Percentiles rank a stretch among this genome's conserved stretches.
Conservation (phyloP, 2,888 invertebrate genomes). For the Nephrotoma guestfalica region DNA sequence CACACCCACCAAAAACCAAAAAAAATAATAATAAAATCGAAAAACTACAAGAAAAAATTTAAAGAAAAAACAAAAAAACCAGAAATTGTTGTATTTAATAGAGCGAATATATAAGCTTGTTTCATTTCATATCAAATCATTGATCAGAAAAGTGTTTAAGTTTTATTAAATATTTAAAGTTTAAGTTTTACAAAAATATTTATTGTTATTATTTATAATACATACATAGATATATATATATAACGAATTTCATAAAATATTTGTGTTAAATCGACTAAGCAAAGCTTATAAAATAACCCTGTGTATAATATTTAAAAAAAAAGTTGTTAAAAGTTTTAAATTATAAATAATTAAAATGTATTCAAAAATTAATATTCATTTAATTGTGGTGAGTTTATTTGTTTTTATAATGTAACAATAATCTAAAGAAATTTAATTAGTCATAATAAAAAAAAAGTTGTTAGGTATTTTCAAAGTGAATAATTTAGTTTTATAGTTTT, state of each 20-base stretch:
- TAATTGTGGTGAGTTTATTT: neutral
- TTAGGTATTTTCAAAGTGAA: neutral
- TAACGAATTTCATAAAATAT: neutral
- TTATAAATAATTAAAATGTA: neutral
- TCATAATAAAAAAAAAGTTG: neutral
- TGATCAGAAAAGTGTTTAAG: conserved; percentile 5
- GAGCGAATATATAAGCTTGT: conserved; percentile 1
- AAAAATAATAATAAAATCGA: neutral
- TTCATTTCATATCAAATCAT: conserved; percentile 1
- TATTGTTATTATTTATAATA: neutral
- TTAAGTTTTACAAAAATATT: neutral
- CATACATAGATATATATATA: neutral
- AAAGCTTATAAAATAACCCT: neutral
- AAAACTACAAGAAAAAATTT: neutral
- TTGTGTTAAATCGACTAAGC: neutral
- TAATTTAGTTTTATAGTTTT: neutral
- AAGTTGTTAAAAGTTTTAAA: neutral
- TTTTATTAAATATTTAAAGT: neutral
- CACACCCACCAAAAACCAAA: neutral
- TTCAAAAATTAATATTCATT: neutral
- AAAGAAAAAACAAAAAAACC: neutral
- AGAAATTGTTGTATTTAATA: conserved; percentile 4
- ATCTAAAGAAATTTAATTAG: neutral
- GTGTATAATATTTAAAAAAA: neutral
- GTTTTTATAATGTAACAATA: neutral